Base-by-base conservation (phyloP, 2,888 invertebrate genomes). In the Cephus pygmeus region DNA sequence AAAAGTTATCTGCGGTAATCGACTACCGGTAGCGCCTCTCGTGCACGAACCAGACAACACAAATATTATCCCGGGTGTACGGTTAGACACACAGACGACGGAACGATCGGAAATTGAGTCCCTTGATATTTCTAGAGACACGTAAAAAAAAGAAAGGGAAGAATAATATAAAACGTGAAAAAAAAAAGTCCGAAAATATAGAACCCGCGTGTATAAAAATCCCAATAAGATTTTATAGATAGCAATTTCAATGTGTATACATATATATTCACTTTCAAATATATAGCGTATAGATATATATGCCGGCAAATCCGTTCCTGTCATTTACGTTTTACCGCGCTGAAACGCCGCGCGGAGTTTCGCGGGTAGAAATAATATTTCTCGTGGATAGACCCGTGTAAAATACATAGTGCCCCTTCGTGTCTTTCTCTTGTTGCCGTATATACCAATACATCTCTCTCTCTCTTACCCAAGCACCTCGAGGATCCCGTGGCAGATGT, bases 401-500 rank as follows among this genome's bases (percentile, higher is more conserved):
- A 75, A 76, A 35, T 73, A 34, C 56, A 56, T 76, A 74, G 74
- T 77, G 36, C 73, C 71, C 12, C 75, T 71, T 15, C 12, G 15
- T 23, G 9, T 56, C 56, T 23, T 23, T 56, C 56, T 56, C 56
- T 56, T 1, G 9, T 23, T 23, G 6, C 6, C 23, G 9, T 23
- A 23, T 9, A 9, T 23, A 0, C 23, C 15, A 0, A 9, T 56
- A 56, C 6, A 9, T 15, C 56, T 9, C 6, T 56, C 56, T 56
- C 56, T 56, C 56, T 56, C 0, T 15, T 0, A 23, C 23, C 0
- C 56, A 56, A 2, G 56, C 23, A 56, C 9, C 56, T 56, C 23
- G 56, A 23, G 40, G 56, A 23, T 56, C 56, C 56, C 56, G 23
- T 23, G 56, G 56, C 56, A 56, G 56, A 88, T 87, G 89, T 85